Evolutionary conservation across 2,797 vertebrate species (phyloP), one percentile per base, ranked within the genome.

Genomic region (Sibirionetta formosa): DNA sequence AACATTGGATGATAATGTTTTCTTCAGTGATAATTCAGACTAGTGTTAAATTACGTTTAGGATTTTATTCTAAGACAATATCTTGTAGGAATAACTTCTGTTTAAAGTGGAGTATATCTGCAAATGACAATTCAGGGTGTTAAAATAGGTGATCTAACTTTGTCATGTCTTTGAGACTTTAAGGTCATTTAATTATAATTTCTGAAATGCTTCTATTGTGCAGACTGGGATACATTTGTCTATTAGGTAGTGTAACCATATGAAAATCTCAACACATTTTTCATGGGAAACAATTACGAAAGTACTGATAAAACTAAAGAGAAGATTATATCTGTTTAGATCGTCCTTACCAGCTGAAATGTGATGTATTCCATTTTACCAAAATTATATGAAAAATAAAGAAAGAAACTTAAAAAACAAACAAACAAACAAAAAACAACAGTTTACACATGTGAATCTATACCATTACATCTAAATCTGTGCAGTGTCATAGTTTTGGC

Each of bases 181-280:
- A 48, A 71, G 11, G 3, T 24, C 3, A 46, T 58, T 5, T 68
- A 26, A 56, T 3, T 68, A 6, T 42, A 56, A 56, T 20, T 48
- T 85, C 18, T 77, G 19, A 86, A 90, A 57, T 40, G 7, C 4
- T 35, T 69, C 79, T 38, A 15, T 24, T 78, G 1, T 26, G 51
- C n/a, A 12, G 38, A n/a, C 2, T 0, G 9, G 14, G 8, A 54
- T 2, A 38, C 5, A 50, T 3, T 38, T 54, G 17, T 40, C 19
- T 11, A 46, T 11, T 3, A 40, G 5, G 3, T 82, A 8, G 12
- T 15, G 56, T n/a, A 38, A 51, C 7, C 1, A 6, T 23, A 63
- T 3, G 0, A 84, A 66, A 58, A 46, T 38, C 26, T 71, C 33
- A 54, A 29, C 7, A 5, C 1, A 36, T 63, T 14, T 54, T 50